Base-by-base conservation (phyloP, 2,888 invertebrate genomes). In the Drosophila lacicola region DNA sequence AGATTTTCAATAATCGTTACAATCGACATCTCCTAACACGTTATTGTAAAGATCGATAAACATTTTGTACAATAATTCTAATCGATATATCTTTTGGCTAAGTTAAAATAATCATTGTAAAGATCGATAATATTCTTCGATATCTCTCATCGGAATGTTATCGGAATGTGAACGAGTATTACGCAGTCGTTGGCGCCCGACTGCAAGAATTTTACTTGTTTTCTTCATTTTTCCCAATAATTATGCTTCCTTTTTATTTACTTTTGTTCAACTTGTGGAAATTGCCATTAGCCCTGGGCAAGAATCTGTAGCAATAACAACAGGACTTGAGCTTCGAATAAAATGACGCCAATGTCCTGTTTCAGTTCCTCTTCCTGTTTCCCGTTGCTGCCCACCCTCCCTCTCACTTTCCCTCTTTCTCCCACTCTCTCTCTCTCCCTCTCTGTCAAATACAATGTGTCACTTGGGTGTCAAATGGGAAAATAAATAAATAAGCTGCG, bases 401-500 rank as follows among this genome's bases (percentile, higher is more conserved):
- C 8, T 25, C 25, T 8, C 29, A 1, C 29, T 29, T 8, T 2
- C 29, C 1, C 29, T 29, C 25, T 1, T 6, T 6, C 25, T 4
- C 21, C 5, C 21, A 1, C 4, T 4, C 21, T 8, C 29, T 2
- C 8, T 29, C 29, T 29, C 8, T 29, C 29, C 0, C 29, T 39
- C 14, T 39, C 39, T 41, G 39, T 53, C 64, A 65, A 56, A 55
- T 71, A 67, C 49, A 70, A 77, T 80, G 78, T 88, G 88, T 85
- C 82, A 82, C 79, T 81, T 76, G 62, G 70, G 60, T 82, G 82
- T 88, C 88, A 84, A 74, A 58, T 71, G 71, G 63, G 50, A 82
- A 74, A 85, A 84, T 84, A 82, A 82, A 87, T 81, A 81, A 74
- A 81, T 84, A 87, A 75, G 85, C 82, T 75, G 69, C 49, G 53